These are phyloP conservation scores for Harmothoe impar DNA, from an alignment of 2,888 invertebrate species.

Conservation along the genomic window DNA sequence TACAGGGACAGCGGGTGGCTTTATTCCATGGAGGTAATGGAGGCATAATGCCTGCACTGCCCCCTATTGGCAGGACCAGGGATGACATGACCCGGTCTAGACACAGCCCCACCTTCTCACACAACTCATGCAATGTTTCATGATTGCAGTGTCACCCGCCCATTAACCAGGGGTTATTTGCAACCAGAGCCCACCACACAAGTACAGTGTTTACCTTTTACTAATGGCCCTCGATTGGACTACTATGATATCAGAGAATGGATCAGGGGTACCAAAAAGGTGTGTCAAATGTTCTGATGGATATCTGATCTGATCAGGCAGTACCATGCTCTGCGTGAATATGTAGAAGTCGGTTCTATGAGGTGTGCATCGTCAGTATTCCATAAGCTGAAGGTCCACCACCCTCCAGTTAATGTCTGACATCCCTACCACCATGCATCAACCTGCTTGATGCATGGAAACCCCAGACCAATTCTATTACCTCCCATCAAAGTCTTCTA, in stretches of 20 bases:
- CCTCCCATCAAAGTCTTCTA: too few species aligned
- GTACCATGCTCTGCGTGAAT: too few species aligned
- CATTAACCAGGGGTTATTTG: neutral
- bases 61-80: slow-evolving; percentile 1
- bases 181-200: neutral
- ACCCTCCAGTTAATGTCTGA: too few species aligned
- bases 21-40: neutral
- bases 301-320: too few species aligned
- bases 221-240: slow-evolving; percentile 11
- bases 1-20: slow-evolving; percentile 16
- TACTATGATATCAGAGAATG: neutral
- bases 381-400: too few species aligned
- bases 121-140: slow-evolving; percentile 13
- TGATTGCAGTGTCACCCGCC: neutral
- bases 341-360: too few species aligned
- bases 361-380: too few species aligned
- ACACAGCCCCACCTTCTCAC: neutral
- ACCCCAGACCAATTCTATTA: too few species aligned
- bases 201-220: slow-evolving; percentile 19
- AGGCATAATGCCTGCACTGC: neutral
- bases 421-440: too few species aligned
- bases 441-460: too few species aligned
- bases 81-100: neutral
- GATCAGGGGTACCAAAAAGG: neutral
- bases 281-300: too few species aligned